Evolutionary conservation across 2,888 invertebrate species (phyloP).

Genomic region (Tuberolachnus salignus): DNA sequence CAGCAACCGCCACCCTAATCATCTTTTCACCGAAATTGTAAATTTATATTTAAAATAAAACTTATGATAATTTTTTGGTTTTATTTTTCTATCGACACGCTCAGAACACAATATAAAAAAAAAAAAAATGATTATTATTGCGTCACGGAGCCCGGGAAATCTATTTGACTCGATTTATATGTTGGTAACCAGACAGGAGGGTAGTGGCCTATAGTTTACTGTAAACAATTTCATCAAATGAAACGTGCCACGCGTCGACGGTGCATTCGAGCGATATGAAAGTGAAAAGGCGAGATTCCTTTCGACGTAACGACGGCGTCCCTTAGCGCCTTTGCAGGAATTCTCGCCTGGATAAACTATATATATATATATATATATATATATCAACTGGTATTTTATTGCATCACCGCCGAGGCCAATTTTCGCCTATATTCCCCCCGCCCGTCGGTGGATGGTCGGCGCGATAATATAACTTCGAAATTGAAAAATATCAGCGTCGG

Average conservation of each 20-base stretch:
- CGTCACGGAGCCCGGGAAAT: background rate
- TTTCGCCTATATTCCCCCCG: conserved; percentile 26
- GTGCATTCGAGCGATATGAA: conserved; percentile 22
- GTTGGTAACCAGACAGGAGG: no score
- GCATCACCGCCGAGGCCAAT: conserved; percentile 32
- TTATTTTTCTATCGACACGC: background rate
- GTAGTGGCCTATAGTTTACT: background rate
- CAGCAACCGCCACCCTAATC: no score
- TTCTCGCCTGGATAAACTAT: conserved; percentile 43
- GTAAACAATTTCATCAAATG: conserved; percentile 34
- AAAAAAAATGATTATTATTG: no score
- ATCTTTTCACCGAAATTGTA: no score
- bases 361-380: no score
- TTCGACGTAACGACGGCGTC: conserved; percentile 36
- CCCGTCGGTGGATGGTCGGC: background rate
- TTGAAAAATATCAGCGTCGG: conserved; percentile 49
- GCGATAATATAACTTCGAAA: conserved; percentile 34
- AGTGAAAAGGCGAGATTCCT: conserved; percentile 17
- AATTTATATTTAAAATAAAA: no score
- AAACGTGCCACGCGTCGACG: background rate
- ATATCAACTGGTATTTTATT: conserved; percentile 36
- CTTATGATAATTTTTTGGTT: no score
- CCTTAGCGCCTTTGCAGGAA: conserved; percentile 27
- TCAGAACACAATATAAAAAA: background rate
- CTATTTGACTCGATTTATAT: no score